phyloP scores from a whole-genome alignment of 2,113 vertebrate genomes.

The Protobothrops mucrosquamatus region DNA sequence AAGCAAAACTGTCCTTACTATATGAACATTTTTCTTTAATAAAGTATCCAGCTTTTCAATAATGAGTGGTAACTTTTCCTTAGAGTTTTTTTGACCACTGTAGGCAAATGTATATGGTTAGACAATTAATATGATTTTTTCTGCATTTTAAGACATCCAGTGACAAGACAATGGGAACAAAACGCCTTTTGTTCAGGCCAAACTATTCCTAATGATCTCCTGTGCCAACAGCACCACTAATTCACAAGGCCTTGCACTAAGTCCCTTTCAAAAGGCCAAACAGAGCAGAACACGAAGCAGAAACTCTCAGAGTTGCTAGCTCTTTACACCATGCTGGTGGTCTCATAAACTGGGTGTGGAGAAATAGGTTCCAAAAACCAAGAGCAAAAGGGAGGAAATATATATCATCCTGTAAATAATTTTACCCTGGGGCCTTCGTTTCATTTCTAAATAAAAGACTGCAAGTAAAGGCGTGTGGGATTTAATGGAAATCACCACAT shows the following conservation, averaged over 20 bases:
- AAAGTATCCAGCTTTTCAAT: slow-evolving; percentile 63
- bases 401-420: slow-evolving; percentile 51
- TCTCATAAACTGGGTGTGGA: slow-evolving; percentile 49
- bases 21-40: slow-evolving; percentile 41
- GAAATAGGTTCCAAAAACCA: slow-evolving; percentile 45
- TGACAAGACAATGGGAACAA: slow-evolving; percentile 89
- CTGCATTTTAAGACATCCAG: slow-evolving; percentile 65
- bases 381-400: slow-evolving; percentile 17
- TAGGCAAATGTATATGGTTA: slow-evolving; percentile 59
- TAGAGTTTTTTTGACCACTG: slow-evolving; percentile 39
- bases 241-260: slow-evolving; percentile 81
- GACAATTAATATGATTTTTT: slow-evolving; percentile 66
- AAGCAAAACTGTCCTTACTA: slow-evolving; percentile 26
- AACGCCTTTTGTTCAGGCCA: slow-evolving; percentile 87
- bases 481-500: neutral
- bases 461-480: slow-evolving; percentile 9
- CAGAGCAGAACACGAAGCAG: slow-evolving; percentile 75
- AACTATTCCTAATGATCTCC: slow-evolving; percentile 87
- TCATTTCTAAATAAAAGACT: slow-evolving; percentile 38
- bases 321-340: slow-evolving; percentile 70
- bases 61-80: slow-evolving; percentile 51
- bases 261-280: slow-evolving; percentile 82
- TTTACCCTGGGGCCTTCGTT: slow-evolving; percentile 6
- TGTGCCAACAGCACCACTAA: slow-evolving; percentile 82
- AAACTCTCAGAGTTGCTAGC: slow-evolving; percentile 53